Evolutionary conservation across 64 coral and sea anemone genomes (phyloP), one percentile per base, ranked within the genome.

Genomic region (Catalaphyllia jardinei): DNA sequence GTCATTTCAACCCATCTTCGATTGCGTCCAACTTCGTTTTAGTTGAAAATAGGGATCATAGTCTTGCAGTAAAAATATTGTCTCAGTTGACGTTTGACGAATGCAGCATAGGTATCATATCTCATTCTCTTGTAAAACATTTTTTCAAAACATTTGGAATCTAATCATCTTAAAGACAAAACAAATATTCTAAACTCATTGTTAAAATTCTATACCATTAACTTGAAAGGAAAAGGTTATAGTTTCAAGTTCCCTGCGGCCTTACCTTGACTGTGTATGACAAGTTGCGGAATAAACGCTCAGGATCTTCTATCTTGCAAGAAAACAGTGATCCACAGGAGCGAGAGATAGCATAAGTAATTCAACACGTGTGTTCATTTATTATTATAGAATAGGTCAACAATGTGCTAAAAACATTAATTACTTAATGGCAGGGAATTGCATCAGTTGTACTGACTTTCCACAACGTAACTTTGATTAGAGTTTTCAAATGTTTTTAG

Each of bases 321-420:
- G 12, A n/a, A 27, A 80, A 65, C 31, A 63, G 60, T 51, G 63
- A 1, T 8, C 30, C 18, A 57, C 81, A 39, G 28, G 33, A 25
- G 62, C 3, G 42, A 71, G 62, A 85, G 15, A 51, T 22, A 10
- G 24, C 22, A 85, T 85, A 50, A 67, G 25, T 69, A 50, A 85
- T 71, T 35, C 63, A 51, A 67, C 63, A 71, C 81, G 61, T 27
- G 81, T 71, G 31, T 71, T 42, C 62, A 85, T 85, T 28, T 51
- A 69, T 49, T 85, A 85, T 69, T 85, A 85, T 85, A 85, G 35
- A 85, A 85, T 49, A 52, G 81, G 38, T 85, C 81, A 85, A 67
- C 62, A 85, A 85, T 80, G 78, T 80, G 78, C 13, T 57, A 80
- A 62, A 62, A 55, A 54, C 51, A 61, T 25, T 55, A 80, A 85